A percentile compares a stretch with the other conserved stretches of the same genome.
Conservation (phyloP, 2,797 vertebrate species). For the Saguinus oedipus region DNA sequence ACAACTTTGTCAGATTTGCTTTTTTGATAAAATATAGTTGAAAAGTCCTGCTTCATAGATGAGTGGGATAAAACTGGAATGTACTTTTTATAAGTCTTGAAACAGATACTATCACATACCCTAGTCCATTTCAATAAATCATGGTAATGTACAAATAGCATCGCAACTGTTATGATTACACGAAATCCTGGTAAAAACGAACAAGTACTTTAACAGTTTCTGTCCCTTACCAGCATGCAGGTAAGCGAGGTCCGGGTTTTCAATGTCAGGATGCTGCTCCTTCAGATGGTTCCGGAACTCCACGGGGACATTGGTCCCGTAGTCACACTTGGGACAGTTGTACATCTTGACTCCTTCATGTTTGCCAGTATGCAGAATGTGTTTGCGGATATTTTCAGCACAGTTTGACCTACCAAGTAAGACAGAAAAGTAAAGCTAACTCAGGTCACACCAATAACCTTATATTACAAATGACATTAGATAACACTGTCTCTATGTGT, state of each 20-base stretch:
- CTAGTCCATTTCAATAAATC: not conserved
- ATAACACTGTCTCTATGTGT: fast-evolving
- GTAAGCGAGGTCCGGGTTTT: slow-evolving; percentile 98
- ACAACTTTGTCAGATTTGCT: not conserved
- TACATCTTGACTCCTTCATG: slow-evolving; percentile 99
- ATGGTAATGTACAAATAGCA: fast-evolving
- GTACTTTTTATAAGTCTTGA: not conserved
- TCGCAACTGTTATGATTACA: not conserved
- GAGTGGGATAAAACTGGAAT: not conserved
- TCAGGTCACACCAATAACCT: not conserved
- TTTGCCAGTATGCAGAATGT: slow-evolving; percentile 97
- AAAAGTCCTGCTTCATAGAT: not conserved
- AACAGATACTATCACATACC: not conserved
- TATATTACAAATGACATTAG: fast-evolving
- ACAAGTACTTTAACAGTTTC: fast-evolving
- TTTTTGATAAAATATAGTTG: not conserved
- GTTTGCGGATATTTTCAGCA: slow-evolving; percentile 99
- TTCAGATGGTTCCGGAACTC: slow-evolving; percentile 99
- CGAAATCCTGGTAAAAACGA: not conserved
- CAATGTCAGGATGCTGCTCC: slow-evolving; percentile 94
- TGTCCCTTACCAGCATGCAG: slow-evolving; percentile 93
- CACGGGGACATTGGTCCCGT: slow-evolving; percentile 94
- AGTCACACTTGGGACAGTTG: slow-evolving; percentile 96
- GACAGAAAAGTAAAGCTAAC: not conserved
- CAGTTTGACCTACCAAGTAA: slow-evolving; percentile 93